Evolutionary conservation across 1,140 invertebrate species (phyloP), one percentile per base, ranked within the genome.

Genomic region (Drosophila paulistorum): DNA sequence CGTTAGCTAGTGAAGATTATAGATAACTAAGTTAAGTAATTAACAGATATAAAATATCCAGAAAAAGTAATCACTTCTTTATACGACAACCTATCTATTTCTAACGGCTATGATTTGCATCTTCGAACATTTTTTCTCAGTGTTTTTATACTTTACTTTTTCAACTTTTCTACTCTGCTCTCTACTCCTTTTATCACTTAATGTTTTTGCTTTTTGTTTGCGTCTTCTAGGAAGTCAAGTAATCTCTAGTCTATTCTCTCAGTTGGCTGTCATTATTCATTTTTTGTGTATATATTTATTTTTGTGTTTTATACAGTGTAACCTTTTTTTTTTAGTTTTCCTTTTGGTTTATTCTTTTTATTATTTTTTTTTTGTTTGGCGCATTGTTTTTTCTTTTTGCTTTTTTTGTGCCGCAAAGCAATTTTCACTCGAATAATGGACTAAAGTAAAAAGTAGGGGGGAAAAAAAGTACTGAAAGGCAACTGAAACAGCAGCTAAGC

Each of bases 341-440:
- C 17, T 48, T 51, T 23, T 51, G 45, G 14, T 48, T 48, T 51
- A 51, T 51, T 20, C 45, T 48, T 48, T 48, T 17, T 23, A 2
- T 23, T 26, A 26, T 26, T 26, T 26, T 5, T 14, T 41, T 61
- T 33, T 39, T 60, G 14, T 62, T 23, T 79, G 70, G 72, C 83
- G 84, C 84, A 79, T 86, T 86, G 83, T 86, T 86, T 86, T 75
- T 39, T 39, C 10, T 3, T 39, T 30, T 7, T 30, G 30, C 30
- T 30, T 75, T 81, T 51, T 51, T 20, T 51, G 45, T 51, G 70
- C 82, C 82, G 83, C 87, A 86, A 87, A 86, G 83, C 83, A 86
- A 86, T 86, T 86, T 86, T 86, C 79, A 77, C 78, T 79, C 83
- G 79, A 77, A 86, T 86, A 86, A 86, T 86, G 87, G 83, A 86